phyloP scores from a whole-genome alignment of 2,888 invertebrate genomes.

The Melanotus villosus region DNA sequence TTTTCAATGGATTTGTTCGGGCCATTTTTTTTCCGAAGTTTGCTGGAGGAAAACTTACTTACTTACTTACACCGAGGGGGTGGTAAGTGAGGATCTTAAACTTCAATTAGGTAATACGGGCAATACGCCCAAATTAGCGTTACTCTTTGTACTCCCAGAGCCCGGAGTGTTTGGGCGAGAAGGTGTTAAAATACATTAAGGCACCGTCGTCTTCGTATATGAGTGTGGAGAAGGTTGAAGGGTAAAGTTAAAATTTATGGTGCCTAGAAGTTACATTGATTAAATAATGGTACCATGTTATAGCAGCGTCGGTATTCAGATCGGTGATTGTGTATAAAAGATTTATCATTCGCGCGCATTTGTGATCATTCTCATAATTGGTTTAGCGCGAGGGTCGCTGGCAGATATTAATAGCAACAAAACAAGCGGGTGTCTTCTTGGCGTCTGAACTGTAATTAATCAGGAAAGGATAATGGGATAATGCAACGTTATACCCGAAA shows the following conservation, averaged over 20 bases:
- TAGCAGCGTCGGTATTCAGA: conserved; percentile 56
- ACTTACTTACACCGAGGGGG: too few relatives aligned
- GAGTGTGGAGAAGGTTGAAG: conserved; percentile 26
- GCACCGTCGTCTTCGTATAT: neutral
- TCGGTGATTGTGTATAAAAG: conserved; percentile 60
- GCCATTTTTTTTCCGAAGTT: too few relatives aligned
- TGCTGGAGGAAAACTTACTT: too few relatives aligned
- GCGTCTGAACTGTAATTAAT: conserved; percentile 56
- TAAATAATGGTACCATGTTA: conserved; percentile 57
- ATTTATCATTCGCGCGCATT: conserved; percentile 62
- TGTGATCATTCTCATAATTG: conserved; percentile 63
- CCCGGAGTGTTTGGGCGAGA: neutral
- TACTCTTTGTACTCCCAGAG: neutral
- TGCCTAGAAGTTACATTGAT: conserved; percentile 52
- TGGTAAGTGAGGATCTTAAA: neutral
- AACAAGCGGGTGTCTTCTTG: conserved; percentile 59
- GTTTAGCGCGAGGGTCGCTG: conserved; percentile 59
- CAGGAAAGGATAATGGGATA: conserved; percentile 53
- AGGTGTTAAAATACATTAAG: neutral
- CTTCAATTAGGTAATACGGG: neutral
- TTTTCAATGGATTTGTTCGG: neutral
- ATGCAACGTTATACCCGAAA: conserved; percentile 44
- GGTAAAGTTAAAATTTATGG: conserved; percentile 54
- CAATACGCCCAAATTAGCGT: neutral
- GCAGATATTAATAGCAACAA: conserved; percentile 62